A percentile compares a stretch with the other conserved stretches of the same genome.
Evolutionary conservation across 2,888 invertebrate genomes (phyloP).

Genomic region (Drosophila paranaensis): DNA sequence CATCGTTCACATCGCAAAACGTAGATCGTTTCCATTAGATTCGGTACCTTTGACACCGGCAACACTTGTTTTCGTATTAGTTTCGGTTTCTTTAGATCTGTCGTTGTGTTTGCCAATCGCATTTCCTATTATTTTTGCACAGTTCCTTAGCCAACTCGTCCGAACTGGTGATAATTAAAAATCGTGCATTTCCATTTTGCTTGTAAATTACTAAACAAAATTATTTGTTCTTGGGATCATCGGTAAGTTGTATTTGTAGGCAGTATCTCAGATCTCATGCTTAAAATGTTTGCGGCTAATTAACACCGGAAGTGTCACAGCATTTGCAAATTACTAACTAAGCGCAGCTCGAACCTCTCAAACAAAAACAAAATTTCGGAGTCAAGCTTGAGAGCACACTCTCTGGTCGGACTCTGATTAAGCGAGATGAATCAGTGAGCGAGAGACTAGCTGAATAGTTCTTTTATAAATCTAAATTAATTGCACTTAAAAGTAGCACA

Average conservation of each 20-base stretch:
- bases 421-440: slow-evolving; percentile 32
- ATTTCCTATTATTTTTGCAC: slow-evolving; percentile 4
- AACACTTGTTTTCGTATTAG: background rate
- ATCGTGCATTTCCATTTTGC: background rate
- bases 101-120: background rate
- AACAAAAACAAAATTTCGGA: slow-evolving; percentile 13
- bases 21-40: slow-evolving; percentile 17
- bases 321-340: slow-evolving; percentile 55
- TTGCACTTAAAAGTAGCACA: slow-evolving; percentile 62
- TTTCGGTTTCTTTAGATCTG: background rate
- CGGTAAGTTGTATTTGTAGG: slow-evolving; percentile 41
- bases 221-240: slow-evolving; percentile 16
- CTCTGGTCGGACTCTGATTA: slow-evolving; percentile 17
- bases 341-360: slow-evolving; percentile 13
- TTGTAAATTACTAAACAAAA: slow-evolving; percentile 7
- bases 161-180: slow-evolving; percentile 7
- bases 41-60: slow-evolving; percentile 35
- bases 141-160: background rate
- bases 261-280: slow-evolving; percentile 11
- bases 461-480: slow-evolving; percentile 59
- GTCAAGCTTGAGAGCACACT: slow-evolving; percentile 47
- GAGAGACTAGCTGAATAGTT: slow-evolving; percentile 26
- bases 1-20: slow-evolving; percentile 57
- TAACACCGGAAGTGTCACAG: slow-evolving; percentile 51
- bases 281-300: slow-evolving; percentile 38